Evolutionary conservation across 1,140 invertebrate species (phyloP), one percentile per base, ranked within the genome.

Genomic region (Trissolcus basalis): DNA sequence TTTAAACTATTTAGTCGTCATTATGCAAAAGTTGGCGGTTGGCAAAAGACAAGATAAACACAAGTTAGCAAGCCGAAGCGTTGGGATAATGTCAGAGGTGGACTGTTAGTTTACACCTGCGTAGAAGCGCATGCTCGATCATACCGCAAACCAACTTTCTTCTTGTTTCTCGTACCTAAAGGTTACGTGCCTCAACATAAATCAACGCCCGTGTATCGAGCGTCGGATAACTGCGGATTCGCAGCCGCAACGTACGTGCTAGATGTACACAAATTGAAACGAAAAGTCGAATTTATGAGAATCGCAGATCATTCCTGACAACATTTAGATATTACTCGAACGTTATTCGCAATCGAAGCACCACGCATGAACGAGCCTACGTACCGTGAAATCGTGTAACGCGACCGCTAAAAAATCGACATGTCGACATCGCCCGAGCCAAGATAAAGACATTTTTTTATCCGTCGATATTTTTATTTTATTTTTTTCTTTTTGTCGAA

Each of bases 91-190:
- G 51, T 56, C 32, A 76, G 68, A 63, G 59, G 79, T 67, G 68
- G 70, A 61, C 50, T 81, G 65, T 73, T 82, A 69, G 73, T 53
- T 75, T 76, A 74, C 82, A 82, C 80, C 80, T 83, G 19, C 19
- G 19, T 27, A 27, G 19, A 27, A 27, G 81, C 77, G 39, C 55
- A 39, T 61, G 58, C 67, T 49, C 16, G 77, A 80, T 82, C 77
- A 55, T 80, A 64, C 56, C 74, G 58, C 63, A 56, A 74, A 76
- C 51, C 67, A 73, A 75, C 75, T 78, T 80, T 80, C 77, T 77
- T 79, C 77, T 61, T 35, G 35, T 72, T 72, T 51, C 74, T 43
- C 68, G 67, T 69, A 58, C 54, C 68, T 79, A 75, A 79, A 78
- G 69, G 78, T 77, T 79, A 70, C 50, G 64, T 74, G 70, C 64